Conservation (phyloP, 2,797 vertebrate genomes). For the Hipposideros larvatus region DNA sequence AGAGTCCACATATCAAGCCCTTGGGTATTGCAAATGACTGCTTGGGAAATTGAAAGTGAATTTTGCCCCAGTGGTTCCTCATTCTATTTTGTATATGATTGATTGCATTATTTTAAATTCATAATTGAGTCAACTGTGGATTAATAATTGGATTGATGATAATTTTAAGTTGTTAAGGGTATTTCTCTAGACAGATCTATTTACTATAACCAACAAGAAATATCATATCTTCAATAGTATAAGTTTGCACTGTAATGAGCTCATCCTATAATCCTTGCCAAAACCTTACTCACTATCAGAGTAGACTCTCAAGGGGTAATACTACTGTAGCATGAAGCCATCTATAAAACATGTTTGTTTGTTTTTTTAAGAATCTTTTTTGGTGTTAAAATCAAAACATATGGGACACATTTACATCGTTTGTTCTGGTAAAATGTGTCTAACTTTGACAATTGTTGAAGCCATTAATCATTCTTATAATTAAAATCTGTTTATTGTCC, state of each 20-base stretch:
- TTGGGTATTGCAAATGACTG: not conserved
- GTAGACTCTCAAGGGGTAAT: conserved; percentile 69
- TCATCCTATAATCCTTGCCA: conserved; percentile 53
- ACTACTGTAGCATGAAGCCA: conserved; percentile 68
- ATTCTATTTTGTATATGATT: not conserved
- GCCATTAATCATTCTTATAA: conserved; percentile 78
- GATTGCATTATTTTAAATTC: not conserved
- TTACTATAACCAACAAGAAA: conserved; percentile 41
- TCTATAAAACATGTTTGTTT: conserved; percentile 50
- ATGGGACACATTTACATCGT: conserved; percentile 82
- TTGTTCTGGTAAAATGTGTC: conserved; percentile 75
- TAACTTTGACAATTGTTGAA: conserved; percentile 84
- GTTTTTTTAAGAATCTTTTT: conserved; percentile 53
- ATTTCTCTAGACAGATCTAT: not conserved
- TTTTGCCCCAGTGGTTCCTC: not conserved
- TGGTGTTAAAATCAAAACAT: conserved; percentile 81
- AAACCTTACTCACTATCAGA: conserved; percentile 77
- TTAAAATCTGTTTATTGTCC: conserved; percentile 80
- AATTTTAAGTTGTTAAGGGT: not conserved
- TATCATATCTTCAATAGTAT: conserved; percentile 70
- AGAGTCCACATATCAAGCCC: not conserved
- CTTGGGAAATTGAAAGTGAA: not conserved
- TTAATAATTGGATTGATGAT: not conserved
- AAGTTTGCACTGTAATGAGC: conserved; percentile 73
- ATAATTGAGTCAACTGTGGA: not conserved